These are phyloP conservation scores for Plestiodon gilberti DNA, from an alignment of 2,113 vertebrate genomes.

Conservation along the genomic window DNA sequence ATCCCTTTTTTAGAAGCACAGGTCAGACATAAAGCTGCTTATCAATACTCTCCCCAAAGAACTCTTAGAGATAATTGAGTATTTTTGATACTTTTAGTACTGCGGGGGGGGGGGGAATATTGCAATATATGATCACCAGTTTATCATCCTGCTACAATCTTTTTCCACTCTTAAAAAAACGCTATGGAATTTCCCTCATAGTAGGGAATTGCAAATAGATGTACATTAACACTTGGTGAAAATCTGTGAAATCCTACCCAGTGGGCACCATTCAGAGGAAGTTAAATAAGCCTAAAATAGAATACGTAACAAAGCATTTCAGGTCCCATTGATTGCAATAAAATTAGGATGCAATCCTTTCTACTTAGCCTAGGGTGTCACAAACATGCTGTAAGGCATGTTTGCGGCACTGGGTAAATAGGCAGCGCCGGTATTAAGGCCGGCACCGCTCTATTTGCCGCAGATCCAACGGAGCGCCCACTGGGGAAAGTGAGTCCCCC, in stretches of 20 bases:
- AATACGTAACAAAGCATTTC: too few species aligned
- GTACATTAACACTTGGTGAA: neutral
- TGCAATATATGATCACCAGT: neutral
- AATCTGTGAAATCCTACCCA: constrained; percentile 7
- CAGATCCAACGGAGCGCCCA: too few species aligned
- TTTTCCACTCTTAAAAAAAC: neutral
- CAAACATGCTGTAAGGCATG: too few species aligned
- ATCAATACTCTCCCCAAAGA: neutral
- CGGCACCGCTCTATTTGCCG: too few species aligned
- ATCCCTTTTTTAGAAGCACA: neutral
- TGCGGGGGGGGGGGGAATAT: neutral
- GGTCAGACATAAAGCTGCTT: neutral
- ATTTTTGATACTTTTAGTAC: neutral
- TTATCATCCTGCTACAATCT: constrained; percentile 10
- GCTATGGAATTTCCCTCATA: neutral
- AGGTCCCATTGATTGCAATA: too few species aligned
- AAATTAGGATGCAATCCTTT: too few species aligned
- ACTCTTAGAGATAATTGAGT: neutral
- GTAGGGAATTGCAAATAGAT: neutral
- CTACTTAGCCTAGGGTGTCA: too few species aligned
- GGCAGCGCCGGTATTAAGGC: too few species aligned
- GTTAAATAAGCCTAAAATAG: neutral
- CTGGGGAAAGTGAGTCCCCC: too few species aligned
- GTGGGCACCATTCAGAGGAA: neutral
- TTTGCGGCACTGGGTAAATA: too few species aligned